Evolutionary conservation across 2,888 invertebrate genomes (phyloP).

Genomic region (Myopa testacea): DNA sequence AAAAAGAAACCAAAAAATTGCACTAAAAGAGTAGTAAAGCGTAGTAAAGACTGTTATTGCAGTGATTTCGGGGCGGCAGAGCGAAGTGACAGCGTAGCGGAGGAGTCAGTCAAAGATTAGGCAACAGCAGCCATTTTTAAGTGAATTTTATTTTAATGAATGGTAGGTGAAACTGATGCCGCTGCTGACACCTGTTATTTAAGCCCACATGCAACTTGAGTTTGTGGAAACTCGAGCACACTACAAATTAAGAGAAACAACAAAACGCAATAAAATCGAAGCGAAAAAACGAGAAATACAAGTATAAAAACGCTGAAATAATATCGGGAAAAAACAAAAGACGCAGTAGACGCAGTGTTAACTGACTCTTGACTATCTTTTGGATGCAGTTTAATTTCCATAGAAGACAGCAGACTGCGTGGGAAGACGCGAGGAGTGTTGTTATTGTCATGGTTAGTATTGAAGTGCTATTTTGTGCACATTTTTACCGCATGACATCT

Average conservation of each 20-base stretch:
- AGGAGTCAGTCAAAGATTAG: conserved; percentile 1
- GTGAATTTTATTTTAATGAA: conserved; percentile 34
- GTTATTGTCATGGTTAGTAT: too few relatives aligned
- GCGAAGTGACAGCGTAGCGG: conserved; percentile 19
- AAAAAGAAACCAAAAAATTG: conserved; percentile 2
- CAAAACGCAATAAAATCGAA: not conserved
- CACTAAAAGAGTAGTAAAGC: conserved; percentile 10
- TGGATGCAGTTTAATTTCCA: too few relatives aligned
- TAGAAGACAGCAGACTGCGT: too few relatives aligned
- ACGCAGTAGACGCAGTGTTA: not conserved
- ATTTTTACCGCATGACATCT: too few relatives aligned
- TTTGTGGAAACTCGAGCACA: not conserved
- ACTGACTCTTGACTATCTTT: not conserved
- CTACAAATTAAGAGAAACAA: not conserved
- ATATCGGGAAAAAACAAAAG: too few relatives aligned
- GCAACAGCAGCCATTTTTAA: conserved; percentile 22
- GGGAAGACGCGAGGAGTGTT: too few relatives aligned
- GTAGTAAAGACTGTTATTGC: not conserved
- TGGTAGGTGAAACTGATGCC: conserved; percentile 47
- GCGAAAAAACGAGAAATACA: not conserved
- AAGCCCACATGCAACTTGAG: not conserved
- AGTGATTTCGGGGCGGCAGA: not conserved
- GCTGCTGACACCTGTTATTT: conserved; percentile 53
- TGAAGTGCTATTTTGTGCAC: too few relatives aligned
- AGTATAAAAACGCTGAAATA: not conserved